These are phyloP conservation scores for Eupithecia subfuscata DNA, from an alignment of 2,888 invertebrate species.

Conservation along the genomic window DNA sequence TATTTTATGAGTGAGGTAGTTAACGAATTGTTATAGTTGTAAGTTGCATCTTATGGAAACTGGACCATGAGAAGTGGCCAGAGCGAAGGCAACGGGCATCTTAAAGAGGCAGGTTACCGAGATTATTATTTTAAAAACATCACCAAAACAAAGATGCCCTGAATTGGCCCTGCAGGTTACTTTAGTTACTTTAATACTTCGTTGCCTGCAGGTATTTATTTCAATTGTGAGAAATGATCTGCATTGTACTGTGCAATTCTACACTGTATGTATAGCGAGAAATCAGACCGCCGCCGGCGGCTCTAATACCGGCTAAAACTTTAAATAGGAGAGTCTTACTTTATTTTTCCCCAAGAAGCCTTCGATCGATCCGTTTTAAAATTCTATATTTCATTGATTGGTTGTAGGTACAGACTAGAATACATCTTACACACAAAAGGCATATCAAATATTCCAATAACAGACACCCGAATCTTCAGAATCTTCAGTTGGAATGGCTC, in stretches of 20 bases:
- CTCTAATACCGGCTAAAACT: neutral
- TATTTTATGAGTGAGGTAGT: conserved; percentile 5
- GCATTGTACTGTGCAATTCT: neutral
- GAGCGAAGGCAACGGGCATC: neutral
- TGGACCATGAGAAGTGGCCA: conserved; percentile 10
- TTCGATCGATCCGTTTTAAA: too few species aligned
- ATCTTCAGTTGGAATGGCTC: neutral
- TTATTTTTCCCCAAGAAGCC: neutral
- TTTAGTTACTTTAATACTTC: too few species aligned
- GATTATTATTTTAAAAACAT: neutral
- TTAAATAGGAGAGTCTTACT: neutral
- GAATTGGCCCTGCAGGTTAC: neutral
- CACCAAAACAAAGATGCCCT: neutral
- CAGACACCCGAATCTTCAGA: neutral
- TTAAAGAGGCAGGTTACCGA: neutral
- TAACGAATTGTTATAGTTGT: neutral
- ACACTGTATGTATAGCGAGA: neutral
- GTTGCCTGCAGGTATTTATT: neutral
- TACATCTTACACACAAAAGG: neutral
- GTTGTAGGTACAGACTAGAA: neutral
- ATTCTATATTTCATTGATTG: neutral
- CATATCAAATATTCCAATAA: neutral
- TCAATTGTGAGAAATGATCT: neutral
- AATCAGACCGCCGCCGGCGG: neutral
- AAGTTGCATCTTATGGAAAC: neutral